Evolutionary conservation across 1,140 invertebrate species (phyloP), one percentile per base, ranked within the genome.

Genomic region (Uloborus diversus): DNA sequence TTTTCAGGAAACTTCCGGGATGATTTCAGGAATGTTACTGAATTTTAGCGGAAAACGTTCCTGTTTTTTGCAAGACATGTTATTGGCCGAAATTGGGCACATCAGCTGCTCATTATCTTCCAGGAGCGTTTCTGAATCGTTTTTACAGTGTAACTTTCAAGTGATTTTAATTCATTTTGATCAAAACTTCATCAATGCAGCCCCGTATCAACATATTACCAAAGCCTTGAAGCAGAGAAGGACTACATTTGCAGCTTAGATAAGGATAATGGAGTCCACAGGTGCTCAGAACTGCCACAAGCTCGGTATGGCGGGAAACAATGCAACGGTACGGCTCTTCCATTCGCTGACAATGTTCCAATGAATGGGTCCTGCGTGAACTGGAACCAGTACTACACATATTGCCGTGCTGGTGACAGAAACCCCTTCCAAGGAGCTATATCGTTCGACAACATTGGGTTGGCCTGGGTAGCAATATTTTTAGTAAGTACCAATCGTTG

Each of bases 381-480:
- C 89, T 99, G 97, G 97, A 98, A 99, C 88, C 93, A 97, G 88
- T 99, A 99, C 88, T 99, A 99, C 86, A 97, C 94, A 4, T 92
- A 94, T 83, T 99, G 98, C 88, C 92, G 92, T 65, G 92, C 96
- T 70, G 93, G 94, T 75, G 96, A 96, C 53, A 92, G 93, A 83
- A 99, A 99, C 90, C 98, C 98, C 27, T 99, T 99, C 87, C 96
- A 98, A 88, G 97, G 97, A 51, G 98, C 98, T 27, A 99, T 99
- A 84, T 98, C 96, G 17, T 99, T 99, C 88, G 98, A 99, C 88
- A 99, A 99, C 87, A 99, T 99, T 83, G 98, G 97, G 57, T 91
- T 99, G 82, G 98, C 98, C 37, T 99, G 98, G 98, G 97, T 99
- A 66, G 97, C 98, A 78, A 99, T 99, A 87, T 99, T 99, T 89